Evolutionary conservation across 1,140 invertebrate species (phyloP).

Genomic region (Radopholus similis): DNA sequence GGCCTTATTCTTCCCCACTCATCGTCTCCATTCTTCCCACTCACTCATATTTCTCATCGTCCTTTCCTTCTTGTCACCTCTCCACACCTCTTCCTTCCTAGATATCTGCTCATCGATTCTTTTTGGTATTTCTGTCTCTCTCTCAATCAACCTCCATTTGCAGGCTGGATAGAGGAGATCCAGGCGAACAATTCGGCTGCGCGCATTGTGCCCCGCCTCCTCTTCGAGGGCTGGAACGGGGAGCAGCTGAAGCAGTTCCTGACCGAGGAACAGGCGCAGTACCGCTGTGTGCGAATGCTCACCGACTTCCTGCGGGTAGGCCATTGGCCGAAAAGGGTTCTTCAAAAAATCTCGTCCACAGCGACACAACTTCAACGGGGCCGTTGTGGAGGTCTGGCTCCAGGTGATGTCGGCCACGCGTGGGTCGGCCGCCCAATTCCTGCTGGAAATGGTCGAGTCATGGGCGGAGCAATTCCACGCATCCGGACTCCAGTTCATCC

Average conservation of each 20-base stretch:
- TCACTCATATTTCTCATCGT: too few relatives aligned
- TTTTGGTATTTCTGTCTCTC: too few relatives aligned
- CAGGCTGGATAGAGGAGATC: slow-evolving; percentile 51
- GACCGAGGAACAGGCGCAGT: slow-evolving; percentile 27
- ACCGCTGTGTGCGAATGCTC: slow-evolving; percentile 37
- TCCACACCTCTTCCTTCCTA: too few relatives aligned
- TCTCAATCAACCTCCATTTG: not conserved
- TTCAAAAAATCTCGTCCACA: slow-evolving; percentile 8
- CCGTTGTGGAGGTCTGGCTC: slow-evolving; percentile 52
- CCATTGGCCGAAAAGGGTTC: slow-evolving; percentile 6
- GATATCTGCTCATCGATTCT: too few relatives aligned
- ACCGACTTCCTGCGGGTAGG: slow-evolving; percentile 44
- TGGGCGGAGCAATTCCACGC: slow-evolving; percentile 33
- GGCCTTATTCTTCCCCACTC: too few relatives aligned
- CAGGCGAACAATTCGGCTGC: slow-evolving; percentile 45
- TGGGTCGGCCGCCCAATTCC: slow-evolving; percentile 23
- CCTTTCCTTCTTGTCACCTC: too few relatives aligned
- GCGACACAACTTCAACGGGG: slow-evolving; percentile 54
- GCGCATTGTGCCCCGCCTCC: slow-evolving; percentile 51
- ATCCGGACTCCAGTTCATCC: slow-evolving; percentile 29
- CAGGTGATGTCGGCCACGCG: slow-evolving; percentile 40
- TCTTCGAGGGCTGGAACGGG: slow-evolving; percentile 41
- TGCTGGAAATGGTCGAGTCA: slow-evolving; percentile 31
- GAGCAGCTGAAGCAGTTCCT: slow-evolving; percentile 42
- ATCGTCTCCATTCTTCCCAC: too few relatives aligned